phyloP scores from a whole-genome alignment of 2,797 vertebrate genomes.

The Agapornis canus region DNA sequence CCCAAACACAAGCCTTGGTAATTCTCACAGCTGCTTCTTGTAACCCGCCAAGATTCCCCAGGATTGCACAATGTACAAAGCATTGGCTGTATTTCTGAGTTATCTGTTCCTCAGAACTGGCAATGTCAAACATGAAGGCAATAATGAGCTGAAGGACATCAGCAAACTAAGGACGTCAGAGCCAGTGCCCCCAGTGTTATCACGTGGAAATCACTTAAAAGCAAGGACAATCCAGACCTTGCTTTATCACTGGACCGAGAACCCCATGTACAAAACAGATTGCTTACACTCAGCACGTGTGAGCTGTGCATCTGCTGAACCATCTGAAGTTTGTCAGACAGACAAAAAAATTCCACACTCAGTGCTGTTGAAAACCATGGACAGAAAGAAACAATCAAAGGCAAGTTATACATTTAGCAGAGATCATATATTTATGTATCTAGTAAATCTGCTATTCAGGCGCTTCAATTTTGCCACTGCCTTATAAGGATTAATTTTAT shows the following conservation, averaged over 20 bases:
- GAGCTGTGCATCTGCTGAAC: neutral
- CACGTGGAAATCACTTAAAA: neutral
- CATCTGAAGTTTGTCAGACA: neutral
- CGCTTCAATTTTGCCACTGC: conserved; percentile 2
- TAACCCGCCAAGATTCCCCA: neutral
- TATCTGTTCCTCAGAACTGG: neutral
- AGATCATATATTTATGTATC: neutral
- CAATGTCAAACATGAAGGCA: neutral
- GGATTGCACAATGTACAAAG: neutral
- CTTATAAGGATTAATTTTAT: conserved; percentile 14
- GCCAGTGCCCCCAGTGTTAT: neutral
- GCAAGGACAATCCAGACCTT: neutral
- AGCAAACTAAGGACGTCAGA: neutral
- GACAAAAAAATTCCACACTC: neutral
- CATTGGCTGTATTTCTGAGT: neutral
- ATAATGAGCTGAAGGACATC: conserved; percentile 46
- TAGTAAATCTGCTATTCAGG: neutral
- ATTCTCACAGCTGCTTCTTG: conserved; percentile 11
- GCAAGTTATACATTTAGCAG: neutral
- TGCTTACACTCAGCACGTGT: neutral
- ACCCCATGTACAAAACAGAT: neutral
- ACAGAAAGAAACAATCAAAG: neutral
- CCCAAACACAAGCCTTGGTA: neutral
- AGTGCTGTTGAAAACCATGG: neutral
- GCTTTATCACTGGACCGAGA: neutral